phyloP scores from a whole-genome alignment of 1,140 invertebrate genomes.

The Armadillidium nasatum region DNA sequence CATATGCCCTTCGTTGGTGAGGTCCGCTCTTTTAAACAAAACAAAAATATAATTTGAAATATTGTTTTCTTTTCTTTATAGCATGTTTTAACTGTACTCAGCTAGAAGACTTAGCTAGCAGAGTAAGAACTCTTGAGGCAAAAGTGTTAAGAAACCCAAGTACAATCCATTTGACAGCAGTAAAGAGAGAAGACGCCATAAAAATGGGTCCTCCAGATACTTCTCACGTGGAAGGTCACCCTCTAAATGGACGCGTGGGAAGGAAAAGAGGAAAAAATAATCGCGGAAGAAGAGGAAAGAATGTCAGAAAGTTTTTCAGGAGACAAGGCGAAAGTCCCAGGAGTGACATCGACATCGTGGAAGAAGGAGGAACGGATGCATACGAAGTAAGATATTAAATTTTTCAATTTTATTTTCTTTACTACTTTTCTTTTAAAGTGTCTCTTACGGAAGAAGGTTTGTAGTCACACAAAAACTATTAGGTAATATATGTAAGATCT shows the following conservation, averaged over 20 bases:
- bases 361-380: not conserved
- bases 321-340: not conserved
- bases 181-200: constrained; percentile 20
- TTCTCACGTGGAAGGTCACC: constrained; percentile 37
- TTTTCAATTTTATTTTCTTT: too few species aligned
- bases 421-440: too few species aligned
- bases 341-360: not conserved
- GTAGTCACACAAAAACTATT: too few species aligned
- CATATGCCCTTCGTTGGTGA: too few species aligned
- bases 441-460: too few species aligned
- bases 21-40: too few species aligned
- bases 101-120: constrained; percentile 29
- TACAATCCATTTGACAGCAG: constrained; percentile 1
- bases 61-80: not conserved
- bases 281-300: not conserved
- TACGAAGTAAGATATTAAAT: not conserved
- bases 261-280: not conserved
- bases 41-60: not conserved
- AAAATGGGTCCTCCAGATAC: constrained; percentile 40
- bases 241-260: constrained; percentile 31
- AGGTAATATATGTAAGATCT: too few species aligned
- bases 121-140: constrained; percentile 39
- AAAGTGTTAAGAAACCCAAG: constrained; percentile 30
- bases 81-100: constrained; percentile 43
- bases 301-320: not conserved